These are phyloP conservation scores for Neomonachus schauinslandi DNA, from an alignment of 2,113 vertebrate species.

Conservation along the genomic window DNA sequence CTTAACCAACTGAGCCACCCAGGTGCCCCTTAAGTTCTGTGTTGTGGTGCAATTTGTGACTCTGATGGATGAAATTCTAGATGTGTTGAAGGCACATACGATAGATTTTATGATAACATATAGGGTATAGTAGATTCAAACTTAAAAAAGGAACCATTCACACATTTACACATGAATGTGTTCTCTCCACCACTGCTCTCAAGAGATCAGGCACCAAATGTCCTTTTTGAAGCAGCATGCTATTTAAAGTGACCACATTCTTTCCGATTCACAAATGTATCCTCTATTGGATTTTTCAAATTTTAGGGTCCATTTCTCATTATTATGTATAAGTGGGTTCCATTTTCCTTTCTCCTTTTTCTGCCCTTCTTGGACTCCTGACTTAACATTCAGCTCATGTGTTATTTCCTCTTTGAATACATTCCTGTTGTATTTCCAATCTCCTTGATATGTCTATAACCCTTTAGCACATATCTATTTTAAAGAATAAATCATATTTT, in stretches of 20 bases:
- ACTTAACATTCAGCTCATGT: not conserved
- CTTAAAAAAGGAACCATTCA: not conserved
- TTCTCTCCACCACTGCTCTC: not conserved
- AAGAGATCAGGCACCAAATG: not conserved
- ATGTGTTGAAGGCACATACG: not conserved
- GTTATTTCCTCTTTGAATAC: not conserved
- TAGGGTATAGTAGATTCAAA: not conserved
- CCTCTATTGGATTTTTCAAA: not conserved
- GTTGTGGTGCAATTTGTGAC: not conserved
- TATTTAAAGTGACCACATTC: not conserved
- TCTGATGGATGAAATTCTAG: not conserved
- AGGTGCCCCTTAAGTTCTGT: not conserved
- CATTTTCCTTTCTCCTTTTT: not conserved
- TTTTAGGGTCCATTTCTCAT: not conserved
- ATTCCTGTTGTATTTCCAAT: not conserved
- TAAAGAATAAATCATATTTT: not conserved
- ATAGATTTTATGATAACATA: not conserved
- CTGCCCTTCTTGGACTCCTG: not conserved
- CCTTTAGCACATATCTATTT: not conserved
- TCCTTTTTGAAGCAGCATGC: not conserved
- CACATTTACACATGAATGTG: not conserved
- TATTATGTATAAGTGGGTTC: not conserved
- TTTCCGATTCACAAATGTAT: not conserved
- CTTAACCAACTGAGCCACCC: too few species aligned
- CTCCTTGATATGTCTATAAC: not conserved